These are phyloP conservation scores for Sinosuthora webbiana DNA, from an alignment of 2,113 vertebrate species.

Conservation along the genomic window DNA sequence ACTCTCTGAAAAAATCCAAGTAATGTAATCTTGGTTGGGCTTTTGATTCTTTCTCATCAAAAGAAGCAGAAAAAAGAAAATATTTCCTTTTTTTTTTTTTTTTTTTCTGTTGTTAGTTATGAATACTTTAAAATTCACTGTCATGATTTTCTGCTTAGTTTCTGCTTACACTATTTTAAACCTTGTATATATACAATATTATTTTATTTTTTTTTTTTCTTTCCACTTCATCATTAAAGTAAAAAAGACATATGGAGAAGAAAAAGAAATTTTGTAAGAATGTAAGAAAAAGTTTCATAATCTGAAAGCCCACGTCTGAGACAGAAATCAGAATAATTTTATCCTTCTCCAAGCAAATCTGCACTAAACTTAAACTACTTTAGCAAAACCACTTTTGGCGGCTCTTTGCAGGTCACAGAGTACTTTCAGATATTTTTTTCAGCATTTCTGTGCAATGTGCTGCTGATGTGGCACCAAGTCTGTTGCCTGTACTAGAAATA, in stretches of 20 bases:
- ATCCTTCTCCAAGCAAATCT: neutral
- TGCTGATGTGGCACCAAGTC: neutral
- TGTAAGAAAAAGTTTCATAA: neutral
- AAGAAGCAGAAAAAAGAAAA: neutral
- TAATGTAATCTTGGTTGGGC: accelerated
- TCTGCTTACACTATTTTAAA: neutral
- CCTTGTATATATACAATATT: neutral
- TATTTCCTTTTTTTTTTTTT: neutral
- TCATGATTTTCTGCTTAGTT: neutral
- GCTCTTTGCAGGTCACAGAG: neutral
- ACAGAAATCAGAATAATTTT: neutral
- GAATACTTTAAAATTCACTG: neutral
- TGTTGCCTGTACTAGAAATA: neutral
- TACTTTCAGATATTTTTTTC: neutral
- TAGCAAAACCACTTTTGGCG: neutral
- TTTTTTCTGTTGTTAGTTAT: neutral
- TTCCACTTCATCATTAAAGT: neutral
- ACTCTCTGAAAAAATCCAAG: neutral
- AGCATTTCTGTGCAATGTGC: neutral
- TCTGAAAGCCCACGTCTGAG: neutral
- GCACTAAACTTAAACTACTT: neutral
- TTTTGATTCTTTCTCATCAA: neutral
- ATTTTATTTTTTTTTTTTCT: neutral
- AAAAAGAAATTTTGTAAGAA: neutral
- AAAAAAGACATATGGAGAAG: neutral